Conservation (phyloP, 2,888 invertebrate genomes). For the Phymatocera aterrima region DNA sequence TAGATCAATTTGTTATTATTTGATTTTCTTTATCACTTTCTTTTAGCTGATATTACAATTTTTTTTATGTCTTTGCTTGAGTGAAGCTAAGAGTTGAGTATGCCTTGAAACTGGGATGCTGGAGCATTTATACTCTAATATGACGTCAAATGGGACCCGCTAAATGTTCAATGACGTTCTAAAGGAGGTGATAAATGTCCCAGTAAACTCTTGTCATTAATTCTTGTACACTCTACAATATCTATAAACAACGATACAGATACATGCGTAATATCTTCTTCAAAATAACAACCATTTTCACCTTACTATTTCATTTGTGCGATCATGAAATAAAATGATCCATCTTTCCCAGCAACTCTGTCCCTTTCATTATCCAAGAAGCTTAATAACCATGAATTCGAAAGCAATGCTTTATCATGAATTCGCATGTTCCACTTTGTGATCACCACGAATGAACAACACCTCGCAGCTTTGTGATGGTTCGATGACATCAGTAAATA, state of each 20-base stretch:
- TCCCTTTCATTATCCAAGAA: background rate
- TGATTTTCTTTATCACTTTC: background rate
- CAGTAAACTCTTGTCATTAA: constrained; percentile 60
- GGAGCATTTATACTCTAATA: constrained; percentile 66
- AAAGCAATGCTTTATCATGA: background rate
- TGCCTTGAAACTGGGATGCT: constrained; percentile 50
- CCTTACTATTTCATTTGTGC: background rate
- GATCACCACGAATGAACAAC: background rate
- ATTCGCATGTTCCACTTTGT: background rate
- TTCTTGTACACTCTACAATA: constrained; percentile 2
- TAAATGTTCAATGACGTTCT: constrained; percentile 69
- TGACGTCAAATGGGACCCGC: constrained; percentile 72
- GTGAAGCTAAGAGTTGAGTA: constrained; percentile 54
- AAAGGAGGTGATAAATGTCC: constrained; percentile 68
- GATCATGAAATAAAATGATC: background rate
- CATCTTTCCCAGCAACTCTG: background rate
- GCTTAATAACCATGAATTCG: background rate
- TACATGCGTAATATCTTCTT: background rate
- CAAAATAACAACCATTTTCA: background rate
- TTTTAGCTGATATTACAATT: background rate
- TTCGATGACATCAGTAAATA: background rate
- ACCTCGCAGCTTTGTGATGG: background rate
- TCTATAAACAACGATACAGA: background rate
- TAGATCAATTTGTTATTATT: no score
- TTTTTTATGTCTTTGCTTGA: constrained; percentile 34